Conservation (phyloP, 2,888 invertebrate genomes). For the Nycteola revayana region DNA sequence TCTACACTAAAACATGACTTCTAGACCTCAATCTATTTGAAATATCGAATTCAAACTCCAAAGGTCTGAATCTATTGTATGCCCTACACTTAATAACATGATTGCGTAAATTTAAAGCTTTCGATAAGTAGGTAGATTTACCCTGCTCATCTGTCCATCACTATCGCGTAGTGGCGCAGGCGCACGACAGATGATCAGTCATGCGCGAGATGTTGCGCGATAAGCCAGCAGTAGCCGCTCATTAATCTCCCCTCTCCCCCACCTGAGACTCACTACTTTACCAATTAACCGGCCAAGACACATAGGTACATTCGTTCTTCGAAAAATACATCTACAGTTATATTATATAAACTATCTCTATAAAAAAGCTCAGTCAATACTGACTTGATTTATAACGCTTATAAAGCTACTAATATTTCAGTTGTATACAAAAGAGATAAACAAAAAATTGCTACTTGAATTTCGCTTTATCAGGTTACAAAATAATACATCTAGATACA, state of each 20-base stretch:
- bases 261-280: conserved; percentile 56
- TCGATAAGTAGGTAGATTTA: neutral
- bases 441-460: conserved; percentile 28
- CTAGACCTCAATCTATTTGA: too few relatives aligned
- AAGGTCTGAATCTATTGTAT: too few relatives aligned
- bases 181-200: conserved; percentile 82
- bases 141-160: conserved; percentile 31
- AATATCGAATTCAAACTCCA: too few relatives aligned
- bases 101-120: too few relatives aligned
- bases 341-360: conserved; percentile 37
- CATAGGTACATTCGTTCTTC: conserved; percentile 56
- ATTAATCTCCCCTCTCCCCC: conserved; percentile 77
- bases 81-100: too few relatives aligned
- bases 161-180: conserved; percentile 67
- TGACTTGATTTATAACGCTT: conserved; percentile 27
- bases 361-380: conserved; percentile 22
- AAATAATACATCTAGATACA: too few relatives aligned
- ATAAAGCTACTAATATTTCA: conserved; percentile 25
- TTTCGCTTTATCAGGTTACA: conserved; percentile 7
- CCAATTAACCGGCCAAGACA: conserved; percentile 73
- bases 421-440: conserved; percentile 13
- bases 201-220: conserved; percentile 78
- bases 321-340: conserved; percentile 50
- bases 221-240: conserved; percentile 79
- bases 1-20: too few relatives aligned